These are phyloP conservation scores for Potorous gilbertii DNA, from an alignment of 2,797 vertebrate genomes.

Conservation along the genomic window DNA sequence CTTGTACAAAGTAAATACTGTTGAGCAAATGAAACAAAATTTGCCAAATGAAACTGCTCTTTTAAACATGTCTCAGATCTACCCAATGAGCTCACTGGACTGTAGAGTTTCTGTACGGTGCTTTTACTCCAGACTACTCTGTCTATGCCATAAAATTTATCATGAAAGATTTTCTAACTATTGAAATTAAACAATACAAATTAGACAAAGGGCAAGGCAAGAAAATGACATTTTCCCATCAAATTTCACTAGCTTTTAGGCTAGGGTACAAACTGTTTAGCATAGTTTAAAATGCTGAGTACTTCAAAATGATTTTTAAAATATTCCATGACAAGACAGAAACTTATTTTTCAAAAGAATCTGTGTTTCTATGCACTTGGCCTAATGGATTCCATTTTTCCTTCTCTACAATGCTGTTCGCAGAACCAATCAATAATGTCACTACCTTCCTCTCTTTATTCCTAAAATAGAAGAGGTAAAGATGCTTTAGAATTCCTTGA, in stretches of 20 bases:
- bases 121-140: neutral
- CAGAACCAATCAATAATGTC: constrained; percentile 68
- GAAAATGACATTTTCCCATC: constrained; percentile 54
- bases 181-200: constrained; percentile 44
- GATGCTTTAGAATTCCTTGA: constrained; percentile 42
- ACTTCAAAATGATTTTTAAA: constrained; percentile 70
- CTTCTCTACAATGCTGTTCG: constrained; percentile 54
- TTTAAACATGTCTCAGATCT: neutral
- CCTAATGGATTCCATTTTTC: constrained; percentile 69
- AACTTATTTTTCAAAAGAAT: constrained; percentile 73
- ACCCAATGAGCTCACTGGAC: neutral
- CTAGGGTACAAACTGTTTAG: constrained; percentile 50
- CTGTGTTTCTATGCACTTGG: constrained; percentile 52
- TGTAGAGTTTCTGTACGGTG: neutral
- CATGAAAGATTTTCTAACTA: neutral
- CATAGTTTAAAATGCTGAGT: constrained; percentile 68
- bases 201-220: constrained; percentile 40
- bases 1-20: neutral
- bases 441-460: constrained; percentile 17
- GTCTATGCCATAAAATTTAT: neutral
- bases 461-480: constrained; percentile 46
- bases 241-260: constrained; percentile 53
- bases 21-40: neutral
- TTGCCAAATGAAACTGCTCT: neutral
- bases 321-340: constrained; percentile 73